Base-by-base conservation (phyloP, 2,888 invertebrate species). In the Platypus cylindrus region DNA sequence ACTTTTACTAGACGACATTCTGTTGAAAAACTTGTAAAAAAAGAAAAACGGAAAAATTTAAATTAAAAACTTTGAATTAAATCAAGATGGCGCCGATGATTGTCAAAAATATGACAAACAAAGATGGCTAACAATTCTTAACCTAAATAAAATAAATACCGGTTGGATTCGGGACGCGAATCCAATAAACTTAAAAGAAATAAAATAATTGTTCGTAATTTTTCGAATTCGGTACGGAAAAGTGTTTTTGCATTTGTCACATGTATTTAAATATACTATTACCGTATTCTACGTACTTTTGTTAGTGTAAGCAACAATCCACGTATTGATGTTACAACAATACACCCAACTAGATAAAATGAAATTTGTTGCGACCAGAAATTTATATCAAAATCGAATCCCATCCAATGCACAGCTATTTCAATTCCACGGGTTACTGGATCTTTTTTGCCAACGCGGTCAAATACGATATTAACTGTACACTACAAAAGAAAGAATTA, bases 311-410 rank as follows among this genome's bases (percentile, higher is more conserved):
- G 73, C 35, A 99, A 68, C 29, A 99, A 68, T 3, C 98, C 98
- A 44, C 98, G 66, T 31, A 98, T 95, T 7, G 97, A 97, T 0
- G 98, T 97, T 2, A 99, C 78, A 1, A 95, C 97, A 44, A 98
- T 98, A 50, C 95, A 93, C 0, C 98, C 98, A 3, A 98, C 83
- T 1, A 98, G 70, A 51, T 90, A 77, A 63, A 99, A 98, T 0
- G 97, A 97, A 29, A 98, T 84, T 57, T 98, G 94, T 56, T 98
- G 98, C 2, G 94, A 95, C 97, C 98, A 98, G 64, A 97, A 98
- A 12, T 81, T 78, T n/a, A 97, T 84, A 62, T 98, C 95, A 48
- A 99, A 86, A 54, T 86, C 75, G 51, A 94, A 78, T 11, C 95
- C 95, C 55, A 97, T 78, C 82, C 93, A 95, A 56, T 91, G 84